These are phyloP conservation scores for Seladonia tumulorum DNA, from an alignment of 2,888 invertebrate species.

Conservation along the genomic window DNA sequence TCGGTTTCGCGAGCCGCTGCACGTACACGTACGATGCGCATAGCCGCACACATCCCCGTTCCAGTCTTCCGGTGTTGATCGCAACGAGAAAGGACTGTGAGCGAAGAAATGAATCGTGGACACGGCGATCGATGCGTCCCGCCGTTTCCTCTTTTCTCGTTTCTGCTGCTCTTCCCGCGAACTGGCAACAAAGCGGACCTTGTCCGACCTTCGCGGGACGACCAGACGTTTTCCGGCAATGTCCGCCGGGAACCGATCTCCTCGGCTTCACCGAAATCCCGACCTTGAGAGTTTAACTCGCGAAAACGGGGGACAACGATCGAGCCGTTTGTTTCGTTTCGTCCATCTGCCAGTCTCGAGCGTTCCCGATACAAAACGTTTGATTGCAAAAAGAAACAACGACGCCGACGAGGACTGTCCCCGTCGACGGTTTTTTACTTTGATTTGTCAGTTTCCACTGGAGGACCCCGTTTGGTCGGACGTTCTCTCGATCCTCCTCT, in stretches of 20 bases:
- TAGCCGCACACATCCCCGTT: background rate
- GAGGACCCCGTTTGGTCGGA: slow-evolving; percentile 60
- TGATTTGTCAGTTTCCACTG: slow-evolving; percentile 77
- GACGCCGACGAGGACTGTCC: background rate
- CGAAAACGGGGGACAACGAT: background rate
- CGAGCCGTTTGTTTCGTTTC: slow-evolving; percentile 4
- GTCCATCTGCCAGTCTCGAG: background rate
- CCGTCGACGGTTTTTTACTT: slow-evolving; percentile 59
- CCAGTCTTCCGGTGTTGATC: background rate
- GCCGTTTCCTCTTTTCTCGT: background rate
- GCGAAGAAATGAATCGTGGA: slow-evolving; percentile 28
- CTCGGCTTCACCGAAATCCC: background rate
- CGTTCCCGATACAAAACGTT: slow-evolving; percentile 16
- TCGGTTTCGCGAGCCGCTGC: background rate
- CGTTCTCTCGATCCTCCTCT: background rate
- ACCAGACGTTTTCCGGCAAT: slow-evolving; percentile 2
- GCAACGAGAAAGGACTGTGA: slow-evolving; percentile 15
- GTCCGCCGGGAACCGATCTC: background rate
- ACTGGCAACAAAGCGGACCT: background rate
- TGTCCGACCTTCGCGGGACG: slow-evolving; percentile 10
- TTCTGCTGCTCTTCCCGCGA: background rate
- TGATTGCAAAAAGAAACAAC: slow-evolving; percentile 3
- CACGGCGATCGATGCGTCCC: slow-evolving; percentile 30
- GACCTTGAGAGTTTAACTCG: background rate
- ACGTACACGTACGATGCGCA: background rate